Conservation (phyloP, 2,797 vertebrate species). For the Lepus oiostolus region DNA sequence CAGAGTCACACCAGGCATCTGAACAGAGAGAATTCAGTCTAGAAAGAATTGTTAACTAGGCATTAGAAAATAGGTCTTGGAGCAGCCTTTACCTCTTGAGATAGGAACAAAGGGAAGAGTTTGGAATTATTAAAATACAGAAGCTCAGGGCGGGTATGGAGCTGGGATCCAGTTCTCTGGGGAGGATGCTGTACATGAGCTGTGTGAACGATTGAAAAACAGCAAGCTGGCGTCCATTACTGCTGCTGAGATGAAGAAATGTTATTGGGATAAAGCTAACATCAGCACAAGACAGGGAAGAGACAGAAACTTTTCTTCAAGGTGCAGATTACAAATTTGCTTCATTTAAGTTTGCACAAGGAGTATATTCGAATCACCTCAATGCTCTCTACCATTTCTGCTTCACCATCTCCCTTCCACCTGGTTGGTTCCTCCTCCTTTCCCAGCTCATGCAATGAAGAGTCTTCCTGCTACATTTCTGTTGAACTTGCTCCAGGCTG, state of each 20-base stretch:
- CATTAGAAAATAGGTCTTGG: neutral
- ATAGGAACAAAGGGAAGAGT: slow-evolving; percentile 21
- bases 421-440: neutral
- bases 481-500: neutral
- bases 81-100: neutral
- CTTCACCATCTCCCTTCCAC: neutral
- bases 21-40: neutral
- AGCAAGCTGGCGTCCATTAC: neutral
- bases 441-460: neutral
- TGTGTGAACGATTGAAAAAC: neutral
- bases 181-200: neutral
- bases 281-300: no score
- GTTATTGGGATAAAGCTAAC: neutral
- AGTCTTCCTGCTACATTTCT: neutral
- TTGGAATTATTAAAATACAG: neutral
- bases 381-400: neutral
- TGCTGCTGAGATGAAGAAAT: neutral
- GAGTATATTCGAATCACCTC: neutral
- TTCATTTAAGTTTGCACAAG: neutral
- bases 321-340: neutral
- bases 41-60: neutral
- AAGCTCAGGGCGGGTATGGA: neutral
- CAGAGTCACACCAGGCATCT: neutral
- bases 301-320: neutral
- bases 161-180: neutral